phyloP scores from a whole-genome alignment of 1,140 invertebrate genomes.

The Samia ricini region DNA sequence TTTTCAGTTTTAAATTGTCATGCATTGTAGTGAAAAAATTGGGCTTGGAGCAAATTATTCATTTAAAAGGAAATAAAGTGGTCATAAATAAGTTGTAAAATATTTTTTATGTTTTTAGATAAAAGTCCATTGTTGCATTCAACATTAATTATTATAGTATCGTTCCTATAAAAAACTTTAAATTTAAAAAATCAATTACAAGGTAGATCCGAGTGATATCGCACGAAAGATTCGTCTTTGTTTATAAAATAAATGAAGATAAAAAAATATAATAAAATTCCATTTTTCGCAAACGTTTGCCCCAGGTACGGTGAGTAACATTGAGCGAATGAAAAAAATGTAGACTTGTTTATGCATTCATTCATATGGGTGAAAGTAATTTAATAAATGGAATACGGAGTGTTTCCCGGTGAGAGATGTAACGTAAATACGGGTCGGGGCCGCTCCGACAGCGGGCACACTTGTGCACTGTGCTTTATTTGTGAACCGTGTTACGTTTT shows the following conservation, averaged over 20 bases:
- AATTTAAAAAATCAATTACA: too few relatives aligned
- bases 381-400: constrained; percentile 29
- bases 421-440: constrained; percentile 7
- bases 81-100: too few relatives aligned
- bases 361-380: constrained; percentile 26
- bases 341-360: constrained; percentile 23
- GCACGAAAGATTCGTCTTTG: background rate
- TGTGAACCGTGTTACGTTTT: background rate
- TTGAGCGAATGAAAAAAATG: constrained; percentile 20
- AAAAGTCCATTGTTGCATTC: too few relatives aligned
- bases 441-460: background rate
- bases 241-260: background rate
- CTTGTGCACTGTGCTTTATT: constrained; percentile 3
- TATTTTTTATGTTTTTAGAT: too few relatives aligned
- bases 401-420: constrained; percentile 6
- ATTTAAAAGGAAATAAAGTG: too few relatives aligned
- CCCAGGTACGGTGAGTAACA: background rate
- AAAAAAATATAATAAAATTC: background rate
- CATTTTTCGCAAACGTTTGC: background rate
- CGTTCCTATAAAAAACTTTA: too few relatives aligned
- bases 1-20: too few relatives aligned
- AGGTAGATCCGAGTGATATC: background rate
- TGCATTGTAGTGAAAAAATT: too few relatives aligned
- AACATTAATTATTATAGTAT: too few relatives aligned
- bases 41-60: too few relatives aligned